A percentile compares a stretch with the other conserved stretches of the same genome.
Evolutionary conservation across 2,888 invertebrate genomes (phyloP).

Genomic region (Alloplasta piceator): DNA sequence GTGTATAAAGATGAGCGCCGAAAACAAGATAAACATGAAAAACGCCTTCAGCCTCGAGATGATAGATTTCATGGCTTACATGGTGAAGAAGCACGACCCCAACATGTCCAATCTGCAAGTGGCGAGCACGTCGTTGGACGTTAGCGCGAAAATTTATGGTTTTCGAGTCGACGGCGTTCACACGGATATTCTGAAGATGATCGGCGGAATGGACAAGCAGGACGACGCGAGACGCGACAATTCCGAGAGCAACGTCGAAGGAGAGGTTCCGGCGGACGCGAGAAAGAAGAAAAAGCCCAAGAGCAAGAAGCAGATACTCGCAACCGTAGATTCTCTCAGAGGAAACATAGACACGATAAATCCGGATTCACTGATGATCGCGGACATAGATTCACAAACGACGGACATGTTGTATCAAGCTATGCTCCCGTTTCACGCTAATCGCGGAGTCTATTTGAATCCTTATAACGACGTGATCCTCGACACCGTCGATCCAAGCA

Average conservation of each 20-base stretch:
- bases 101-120: conserved; percentile 90
- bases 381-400: conserved; percentile 74
- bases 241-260: conserved; percentile 59
- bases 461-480: conserved; percentile 72
- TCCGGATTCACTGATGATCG: conserved; percentile 67
- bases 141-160: conserved; percentile 94
- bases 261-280: not conserved
- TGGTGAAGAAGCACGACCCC: conserved; percentile 89
- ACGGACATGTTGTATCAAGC: conserved; percentile 75
- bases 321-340: conserved; percentile 68
- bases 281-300: conserved; percentile 67
- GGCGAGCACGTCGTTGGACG: conserved; percentile 94
- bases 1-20: conserved; percentile 76
- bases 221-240: conserved; percentile 70
- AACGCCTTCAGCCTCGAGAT: conserved; percentile 95
- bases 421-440: conserved; percentile 72
- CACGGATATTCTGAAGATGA: conserved; percentile 91
- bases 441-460: conserved; percentile 69
- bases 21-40: conserved; percentile 91
- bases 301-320: conserved; percentile 65
- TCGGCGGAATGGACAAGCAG: conserved; percentile 87
- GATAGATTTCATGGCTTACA: conserved; percentile 92
- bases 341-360: conserved; percentile 67
- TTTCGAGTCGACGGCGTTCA: conserved; percentile 94
- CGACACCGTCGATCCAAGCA: conserved; percentile 61